Evolutionary conservation across 2,113 vertebrate genomes (phyloP).

Genomic region (Chroicocephalus ridibundus): DNA sequence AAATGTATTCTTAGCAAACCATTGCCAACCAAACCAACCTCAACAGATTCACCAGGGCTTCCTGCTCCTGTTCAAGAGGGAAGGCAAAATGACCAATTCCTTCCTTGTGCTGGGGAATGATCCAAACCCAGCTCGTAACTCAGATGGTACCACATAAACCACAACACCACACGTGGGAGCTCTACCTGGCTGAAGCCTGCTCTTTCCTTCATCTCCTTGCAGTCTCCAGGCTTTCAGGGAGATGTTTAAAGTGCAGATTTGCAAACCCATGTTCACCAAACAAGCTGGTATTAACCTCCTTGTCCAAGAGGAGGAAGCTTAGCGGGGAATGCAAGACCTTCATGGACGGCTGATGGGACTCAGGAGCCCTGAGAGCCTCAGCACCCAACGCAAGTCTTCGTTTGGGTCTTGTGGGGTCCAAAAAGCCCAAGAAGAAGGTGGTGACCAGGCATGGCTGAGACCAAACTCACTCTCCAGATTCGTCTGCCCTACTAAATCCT

Average conservation of each 20-base stretch:
- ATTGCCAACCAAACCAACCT: background rate
- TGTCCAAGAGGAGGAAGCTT: background rate
- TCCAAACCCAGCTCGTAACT: background rate
- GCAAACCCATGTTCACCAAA: background rate
- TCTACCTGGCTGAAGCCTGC: background rate
- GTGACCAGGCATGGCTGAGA: background rate
- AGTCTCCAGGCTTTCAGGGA: background rate
- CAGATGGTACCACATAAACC: background rate
- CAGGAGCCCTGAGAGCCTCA: background rate
- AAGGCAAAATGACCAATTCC: background rate
- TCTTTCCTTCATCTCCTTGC: background rate
- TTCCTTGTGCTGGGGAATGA: background rate
- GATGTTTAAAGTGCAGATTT: background rate
- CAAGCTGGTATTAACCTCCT: background rate
- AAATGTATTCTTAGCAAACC: background rate
- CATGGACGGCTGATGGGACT: background rate
- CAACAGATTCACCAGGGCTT: background rate
- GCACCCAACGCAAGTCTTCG: rapidly evolving
- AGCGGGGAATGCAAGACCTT: background rate
- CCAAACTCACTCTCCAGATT: background rate
- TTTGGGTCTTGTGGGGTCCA: background rate
- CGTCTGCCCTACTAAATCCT: background rate
- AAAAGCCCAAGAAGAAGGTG: background rate
- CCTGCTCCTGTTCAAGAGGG: background rate
- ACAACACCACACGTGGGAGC: rapidly evolving